Percentiles rank a stretch among this genome's conserved stretches.
Evolutionary conservation across 1,140 invertebrate species (phyloP).

Genomic region (Atta texana): DNA sequence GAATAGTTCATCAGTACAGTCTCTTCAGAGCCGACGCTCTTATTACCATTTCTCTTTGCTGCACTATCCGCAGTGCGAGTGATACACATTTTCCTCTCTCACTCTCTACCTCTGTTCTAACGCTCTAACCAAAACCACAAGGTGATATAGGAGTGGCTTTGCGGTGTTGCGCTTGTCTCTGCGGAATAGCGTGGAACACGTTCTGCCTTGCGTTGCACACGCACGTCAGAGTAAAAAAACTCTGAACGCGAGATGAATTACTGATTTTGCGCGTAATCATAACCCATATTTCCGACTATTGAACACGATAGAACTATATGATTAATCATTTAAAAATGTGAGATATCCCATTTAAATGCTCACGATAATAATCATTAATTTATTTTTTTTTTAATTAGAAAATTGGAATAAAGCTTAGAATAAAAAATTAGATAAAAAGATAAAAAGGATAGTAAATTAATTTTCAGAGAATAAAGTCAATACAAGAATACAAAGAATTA

Average conservation of each 20-base stretch:
- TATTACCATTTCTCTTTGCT: slow-evolving; percentile 41
- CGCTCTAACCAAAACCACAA: slow-evolving; percentile 73
- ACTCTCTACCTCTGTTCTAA: slow-evolving; percentile 18
- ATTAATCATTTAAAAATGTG: background rate
- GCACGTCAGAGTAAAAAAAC: slow-evolving; percentile 65
- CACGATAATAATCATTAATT: background rate
- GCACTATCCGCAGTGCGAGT: slow-evolving; percentile 32
- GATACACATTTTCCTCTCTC: slow-evolving; percentile 41
- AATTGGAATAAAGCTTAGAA: background rate
- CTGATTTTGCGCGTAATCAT: slow-evolving; percentile 33
- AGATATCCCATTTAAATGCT: background rate
- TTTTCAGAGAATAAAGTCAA: background rate
- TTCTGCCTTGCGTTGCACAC: slow-evolving; percentile 58
- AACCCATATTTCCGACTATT: slow-evolving; percentile 9
- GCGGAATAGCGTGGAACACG: slow-evolving; percentile 72
- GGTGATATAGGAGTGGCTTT: slow-evolving; percentile 81
- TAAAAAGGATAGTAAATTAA: background rate
- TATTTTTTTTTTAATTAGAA: background rate
- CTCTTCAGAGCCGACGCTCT: slow-evolving; percentile 26
- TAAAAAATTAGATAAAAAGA: background rate
- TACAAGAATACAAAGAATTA: background rate
- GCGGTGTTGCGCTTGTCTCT: slow-evolving; percentile 69
- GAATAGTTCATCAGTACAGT: slow-evolving; percentile 42
- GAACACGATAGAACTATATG: background rate
- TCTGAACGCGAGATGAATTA: slow-evolving; percentile 31